Evolutionary conservation across 2,888 invertebrate genomes (phyloP).

Genomic region (Epistrophe eligans): DNA sequence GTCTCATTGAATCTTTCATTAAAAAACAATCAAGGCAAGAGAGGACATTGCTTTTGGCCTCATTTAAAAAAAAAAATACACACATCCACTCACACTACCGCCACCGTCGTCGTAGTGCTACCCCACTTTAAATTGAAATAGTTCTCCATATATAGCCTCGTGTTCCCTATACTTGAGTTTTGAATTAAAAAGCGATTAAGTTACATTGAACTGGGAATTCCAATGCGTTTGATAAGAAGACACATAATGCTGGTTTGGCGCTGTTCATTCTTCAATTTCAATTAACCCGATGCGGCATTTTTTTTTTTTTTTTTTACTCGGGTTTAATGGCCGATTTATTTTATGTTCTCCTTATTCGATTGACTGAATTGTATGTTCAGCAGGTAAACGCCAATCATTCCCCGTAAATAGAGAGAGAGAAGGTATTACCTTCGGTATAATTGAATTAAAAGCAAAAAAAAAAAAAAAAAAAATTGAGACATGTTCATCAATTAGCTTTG

Average conservation of each 20-base stretch:
- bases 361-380: conserved; percentile 41
- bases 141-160: not conserved
- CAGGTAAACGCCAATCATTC: conserved; percentile 37
- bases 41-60: conserved; percentile 55
- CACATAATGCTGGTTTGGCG: not conserved
- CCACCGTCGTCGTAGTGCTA: not conserved
- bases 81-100: not conserved
- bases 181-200: conserved; percentile 73
- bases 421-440: conserved; percentile 65
- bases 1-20: conserved; percentile 49
- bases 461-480: conserved; percentile 31
- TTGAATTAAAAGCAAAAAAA: conserved; percentile 64
- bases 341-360: conserved; percentile 61
- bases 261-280: conserved; percentile 47
- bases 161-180: conserved; percentile 38
- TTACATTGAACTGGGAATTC: conserved; percentile 62
- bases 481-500: conserved; percentile 40
- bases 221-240: conserved; percentile 25
- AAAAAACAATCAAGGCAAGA: conserved; percentile 36
- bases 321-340: conserved; percentile 72
- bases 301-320: not conserved
- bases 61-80: conserved; percentile 9
- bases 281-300: conserved; percentile 44
- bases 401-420: not conserved
- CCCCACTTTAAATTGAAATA: conserved; percentile 16